phyloP scores from a whole-genome alignment of 2,888 invertebrate genomes.

The Cactoblastis cactorum region DNA sequence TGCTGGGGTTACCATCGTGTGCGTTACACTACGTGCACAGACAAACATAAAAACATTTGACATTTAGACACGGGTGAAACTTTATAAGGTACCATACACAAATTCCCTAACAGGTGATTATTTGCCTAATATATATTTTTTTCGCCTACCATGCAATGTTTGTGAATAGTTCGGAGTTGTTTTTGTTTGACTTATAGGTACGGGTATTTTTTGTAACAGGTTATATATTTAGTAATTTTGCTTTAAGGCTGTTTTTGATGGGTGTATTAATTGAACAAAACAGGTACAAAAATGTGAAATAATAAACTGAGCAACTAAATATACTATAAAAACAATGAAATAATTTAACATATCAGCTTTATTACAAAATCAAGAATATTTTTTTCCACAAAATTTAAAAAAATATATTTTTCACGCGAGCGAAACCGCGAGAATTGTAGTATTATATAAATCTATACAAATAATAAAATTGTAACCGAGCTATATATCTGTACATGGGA shows the following conservation, averaged over 20 bases:
- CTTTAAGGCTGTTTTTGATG: neutral
- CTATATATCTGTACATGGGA: no score
- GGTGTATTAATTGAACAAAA: no score
- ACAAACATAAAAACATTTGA: constrained; percentile 28
- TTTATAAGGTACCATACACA: constrained; percentile 79
- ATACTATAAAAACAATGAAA: no score
- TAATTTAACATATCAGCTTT: no score
- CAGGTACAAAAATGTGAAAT: no score
- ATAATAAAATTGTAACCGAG: no score
- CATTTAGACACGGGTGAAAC: constrained; percentile 73
- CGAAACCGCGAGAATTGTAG: no score
- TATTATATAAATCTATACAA: no score
- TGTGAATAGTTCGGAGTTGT: constrained; percentile 33
- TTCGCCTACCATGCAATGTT: constrained; percentile 64
- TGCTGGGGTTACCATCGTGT: constrained; percentile 17
- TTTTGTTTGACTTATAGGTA: neutral
- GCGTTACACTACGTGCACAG: constrained; percentile 11
- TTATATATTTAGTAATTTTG: neutral
- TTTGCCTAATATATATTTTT: constrained; percentile 26
- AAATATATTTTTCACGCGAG: no score
- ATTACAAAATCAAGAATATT: no score
- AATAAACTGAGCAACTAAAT: no score
- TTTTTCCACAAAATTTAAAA: no score
- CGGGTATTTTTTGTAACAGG: neutral
- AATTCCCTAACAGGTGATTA: constrained; percentile 65